Evolutionary conservation across 2,888 invertebrate species (phyloP), one percentile per base, ranked within the genome.

Genomic region (Pristionchus fissidentatus): DNA sequence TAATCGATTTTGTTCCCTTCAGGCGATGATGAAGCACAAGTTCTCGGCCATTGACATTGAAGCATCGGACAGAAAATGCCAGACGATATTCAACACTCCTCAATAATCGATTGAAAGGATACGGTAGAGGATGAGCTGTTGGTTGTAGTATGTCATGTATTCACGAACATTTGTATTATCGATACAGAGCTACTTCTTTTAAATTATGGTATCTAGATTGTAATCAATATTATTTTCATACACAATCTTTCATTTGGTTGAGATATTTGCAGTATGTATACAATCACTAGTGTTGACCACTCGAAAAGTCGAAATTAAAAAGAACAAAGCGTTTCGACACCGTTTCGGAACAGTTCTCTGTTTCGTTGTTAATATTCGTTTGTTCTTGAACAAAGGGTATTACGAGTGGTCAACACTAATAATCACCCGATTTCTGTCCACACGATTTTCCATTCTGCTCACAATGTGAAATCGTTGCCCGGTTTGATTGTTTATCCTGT

Each of bases 281-380:
- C 62, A 66, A 38, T 38, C 35, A 66, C 62, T 66, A 29, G 62
- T 66, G n/a, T 29, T 66, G 62, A n/a, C n/a, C n/a, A n/a, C n/a
- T n/a, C n/a, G n/a, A n/a, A n/a, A n/a, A n/a, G n/a, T n/a, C n/a
- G n/a, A n/a, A n/a, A n/a, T n/a, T n/a, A n/a, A n/a, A n/a, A n/a
- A n/a, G n/a, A n/a, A n/a, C n/a, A n/a, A n/a, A n/a, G n/a, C n/a
- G n/a, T n/a, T n/a, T n/a, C n/a, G n/a, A n/a, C n/a, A n/a, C n/a
- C n/a, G n/a, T n/a, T n/a, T n/a, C n/a, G n/a, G n/a, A n/a, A n/a
- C n/a, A n/a, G n/a, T n/a, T n/a, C n/a, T n/a, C n/a, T n/a, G n/a
- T n/a, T n/a, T n/a, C n/a, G n/a, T n/a, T n/a, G n/a, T n/a, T n/a
- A n/a, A n/a, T n/a, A n/a, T n/a, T n/a, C n/a, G n/a, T n/a, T n/a